Evolutionary conservation across 2,113 vertebrate species (phyloP), one percentile per base, ranked within the genome.

Genomic region (Plotosus lineatus): DNA sequence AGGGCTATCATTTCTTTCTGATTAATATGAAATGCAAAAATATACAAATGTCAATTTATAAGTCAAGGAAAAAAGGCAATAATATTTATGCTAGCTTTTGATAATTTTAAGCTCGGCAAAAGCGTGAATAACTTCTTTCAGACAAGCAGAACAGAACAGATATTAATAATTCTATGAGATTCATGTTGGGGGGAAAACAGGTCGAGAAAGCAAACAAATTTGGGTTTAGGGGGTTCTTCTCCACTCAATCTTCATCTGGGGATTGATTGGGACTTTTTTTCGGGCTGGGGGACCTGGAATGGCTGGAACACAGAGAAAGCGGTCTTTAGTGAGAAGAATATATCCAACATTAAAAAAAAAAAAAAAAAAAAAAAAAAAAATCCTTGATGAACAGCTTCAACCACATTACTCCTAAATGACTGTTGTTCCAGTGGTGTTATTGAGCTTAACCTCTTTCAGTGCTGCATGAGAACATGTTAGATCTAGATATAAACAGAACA

Each of bases 211-310:
- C 6, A 42, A 50, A 19, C 3, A 53, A 23, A 75, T 82, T 56
- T 77, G 40, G 26, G 40, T 51, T 77, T 77, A 84, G 69, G 81
- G 81, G 75, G 38, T 86, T 84, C 86, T 90, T 86, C 78, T 87
- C 85, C 63, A 55, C 76, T 90, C 86, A 88, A 85, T 88, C 88
- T 6, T 85, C 89, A 42, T 86, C 89, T 38, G 90, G 89, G 2
- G 44, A 21, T 21, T 87, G n/a, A n/a, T n/a, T 89, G 19, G 90
- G 73, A 79, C 92, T 92, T 81, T 90, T 89, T 88, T 89, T 83
- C 76, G 79, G 90, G 87, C 84, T 93, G 86, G 89, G 88, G 60
- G 92, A 91, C 72, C 91, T 89, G 92, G 92, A 93, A 85, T 90
- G 91, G 90, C 92, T 93, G 89, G 89, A 92, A 92, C 89, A 92